Evolutionary conservation across 2,113 vertebrate species (phyloP).

Genomic region (Edolisoma coerulescens): DNA sequence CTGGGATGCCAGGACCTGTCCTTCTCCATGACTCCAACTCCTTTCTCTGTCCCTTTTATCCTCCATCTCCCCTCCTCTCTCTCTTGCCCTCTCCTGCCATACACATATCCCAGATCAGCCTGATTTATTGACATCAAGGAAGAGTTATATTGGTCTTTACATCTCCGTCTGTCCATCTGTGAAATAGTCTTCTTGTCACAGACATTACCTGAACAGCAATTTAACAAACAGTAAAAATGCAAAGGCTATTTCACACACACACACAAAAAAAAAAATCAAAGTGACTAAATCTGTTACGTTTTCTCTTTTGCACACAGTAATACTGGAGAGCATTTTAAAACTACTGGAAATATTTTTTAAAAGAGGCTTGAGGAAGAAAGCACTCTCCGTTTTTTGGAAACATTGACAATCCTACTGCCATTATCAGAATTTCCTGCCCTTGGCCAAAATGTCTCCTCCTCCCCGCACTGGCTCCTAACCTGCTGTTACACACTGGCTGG

Average conservation of each 20-base stretch:
- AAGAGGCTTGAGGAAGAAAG: background rate
- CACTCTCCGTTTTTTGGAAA: background rate
- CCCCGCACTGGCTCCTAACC: background rate
- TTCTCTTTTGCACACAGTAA: background rate
- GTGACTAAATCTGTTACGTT: background rate
- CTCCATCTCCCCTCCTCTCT: background rate
- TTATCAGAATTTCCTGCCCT: background rate
- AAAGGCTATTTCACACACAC: background rate
- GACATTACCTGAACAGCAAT: background rate
- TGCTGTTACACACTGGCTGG: background rate
- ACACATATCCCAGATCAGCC: background rate
- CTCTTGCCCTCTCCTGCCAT: background rate
- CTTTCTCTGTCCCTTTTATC: background rate
- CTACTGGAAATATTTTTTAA: background rate
- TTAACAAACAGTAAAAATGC: background rate
- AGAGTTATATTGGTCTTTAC: background rate
- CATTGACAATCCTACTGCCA: background rate
- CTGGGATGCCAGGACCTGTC: background rate
- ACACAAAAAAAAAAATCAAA: background rate
- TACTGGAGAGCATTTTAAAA: background rate
- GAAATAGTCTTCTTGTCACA: background rate
- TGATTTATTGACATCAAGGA: background rate
- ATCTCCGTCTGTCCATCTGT: background rate
- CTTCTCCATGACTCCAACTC: background rate
- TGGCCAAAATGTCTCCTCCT: background rate